phyloP scores from a whole-genome alignment of 2,888 invertebrate species.

The Heteromyza rotundicornis region DNA sequence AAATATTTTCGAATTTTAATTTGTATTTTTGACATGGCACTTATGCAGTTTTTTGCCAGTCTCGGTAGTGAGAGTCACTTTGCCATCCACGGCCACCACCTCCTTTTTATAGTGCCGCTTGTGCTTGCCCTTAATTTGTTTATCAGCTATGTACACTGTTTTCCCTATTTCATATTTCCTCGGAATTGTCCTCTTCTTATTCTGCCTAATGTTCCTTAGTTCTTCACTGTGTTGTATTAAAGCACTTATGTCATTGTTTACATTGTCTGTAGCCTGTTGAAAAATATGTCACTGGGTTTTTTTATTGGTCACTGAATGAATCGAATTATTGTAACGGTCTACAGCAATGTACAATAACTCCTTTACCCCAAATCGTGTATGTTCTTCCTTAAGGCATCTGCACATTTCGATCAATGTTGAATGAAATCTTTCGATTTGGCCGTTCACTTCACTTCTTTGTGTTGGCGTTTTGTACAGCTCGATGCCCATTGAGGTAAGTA shows the following conservation, averaged over 20 bases:
- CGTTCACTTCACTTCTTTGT: no score
- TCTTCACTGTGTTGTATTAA: slow-evolving; percentile 13
- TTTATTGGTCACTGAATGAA: background rate
- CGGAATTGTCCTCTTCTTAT: background rate
- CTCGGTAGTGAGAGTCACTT: slow-evolving; percentile 3
- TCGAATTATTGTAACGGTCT: slow-evolving; percentile 12
- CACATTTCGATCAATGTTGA: no score
- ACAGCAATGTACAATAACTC: slow-evolving; percentile 2
- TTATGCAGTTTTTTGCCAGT: slow-evolving; percentile 15
- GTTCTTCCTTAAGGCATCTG: background rate
- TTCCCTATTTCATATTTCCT: background rate
- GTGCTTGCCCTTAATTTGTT: slow-evolving; percentile 12
- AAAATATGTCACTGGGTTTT: slow-evolving; percentile 21
- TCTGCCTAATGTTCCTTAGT: background rate
- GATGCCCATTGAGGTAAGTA: no score
- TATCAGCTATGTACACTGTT: background rate
- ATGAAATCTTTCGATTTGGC: no score
- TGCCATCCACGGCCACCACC: slow-evolving; percentile 4
- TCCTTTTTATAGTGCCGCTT: slow-evolving; percentile 6
- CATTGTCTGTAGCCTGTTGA: background rate
- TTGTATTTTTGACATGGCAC: background rate
- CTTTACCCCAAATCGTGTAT: background rate
- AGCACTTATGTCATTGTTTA: background rate
- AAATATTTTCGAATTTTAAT: no score
- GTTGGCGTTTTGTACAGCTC: no score